Evolutionary conservation across 2,113 vertebrate genomes (phyloP), one percentile per base, ranked within the genome.

Genomic region (Zapornia atra): DNA sequence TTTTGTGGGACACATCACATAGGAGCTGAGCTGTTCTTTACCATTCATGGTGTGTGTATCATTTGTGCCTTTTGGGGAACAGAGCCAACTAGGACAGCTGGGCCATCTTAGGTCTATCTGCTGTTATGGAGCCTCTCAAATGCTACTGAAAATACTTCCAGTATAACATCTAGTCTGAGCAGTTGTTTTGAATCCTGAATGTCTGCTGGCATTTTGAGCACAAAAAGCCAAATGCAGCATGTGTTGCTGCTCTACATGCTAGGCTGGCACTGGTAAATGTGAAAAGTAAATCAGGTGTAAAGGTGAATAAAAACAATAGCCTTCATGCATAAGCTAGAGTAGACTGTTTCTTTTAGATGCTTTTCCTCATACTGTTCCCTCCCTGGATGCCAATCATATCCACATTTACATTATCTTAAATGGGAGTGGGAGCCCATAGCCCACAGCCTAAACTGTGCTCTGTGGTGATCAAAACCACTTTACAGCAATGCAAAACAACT

Each of bases 261-360:
- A 65, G 60, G 33, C 69, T 89, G 92, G 44, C 44, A 57, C 28
- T 57, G 50, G 53, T 68, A 80, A 83, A 83, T 64, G 38, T 76
- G 88, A 86, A 91, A 92, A 60, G 48, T 69, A 88, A 76, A 86
- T 83, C 63, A 83, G 71, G 21, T 60, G 29, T 81, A 86, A 93
- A 91, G 44, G 68, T 88, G 72, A 86, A 64, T 65, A 48, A 51
- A 92, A 51, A 0, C 14, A 56, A 65, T 68, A 59, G 7, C 53
- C 25, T 68, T 88, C 25, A 40, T 64, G 19, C 69, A 29, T 60
- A 72, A 89, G 25, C 38, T 80, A 68, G 8, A 80, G 50, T 38
- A 42, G 71, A 72, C 22, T 64, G 25, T 89, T 92, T 92, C 75
- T 92, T 46, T 79, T 82, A 9, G 36, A 90, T 53, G 15, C 22